These are phyloP conservation scores for Sebastiscus albofasciatus DNA, from an alignment of 2,797 vertebrate genomes.

Conservation along the genomic window DNA sequence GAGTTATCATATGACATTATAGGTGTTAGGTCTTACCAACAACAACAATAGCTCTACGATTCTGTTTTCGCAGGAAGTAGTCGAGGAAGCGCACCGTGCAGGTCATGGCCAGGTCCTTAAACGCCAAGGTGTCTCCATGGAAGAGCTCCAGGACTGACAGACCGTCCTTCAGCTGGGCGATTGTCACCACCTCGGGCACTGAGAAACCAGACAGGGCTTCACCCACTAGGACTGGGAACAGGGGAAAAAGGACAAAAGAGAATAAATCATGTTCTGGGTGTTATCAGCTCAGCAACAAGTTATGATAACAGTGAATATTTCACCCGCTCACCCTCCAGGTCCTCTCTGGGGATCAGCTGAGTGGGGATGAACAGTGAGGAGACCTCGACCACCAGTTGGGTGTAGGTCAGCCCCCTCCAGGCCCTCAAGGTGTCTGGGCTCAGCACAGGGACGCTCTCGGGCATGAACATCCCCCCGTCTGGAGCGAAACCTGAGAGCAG, in stretches of 20 bases:
- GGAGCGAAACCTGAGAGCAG: constrained; percentile 91
- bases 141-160: constrained; percentile 92
- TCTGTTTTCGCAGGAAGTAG: constrained; percentile 88
- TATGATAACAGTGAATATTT: background rate
- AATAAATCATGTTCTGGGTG: background rate
- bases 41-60: constrained; percentile 83
- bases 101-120: constrained; percentile 94
- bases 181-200: constrained; percentile 81
- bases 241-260: background rate
- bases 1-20: background rate
- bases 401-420: constrained; percentile 87
- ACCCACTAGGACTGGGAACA: constrained; percentile 81
- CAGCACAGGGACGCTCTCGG: constrained; percentile 83
- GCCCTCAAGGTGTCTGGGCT: constrained; percentile 70
- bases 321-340: constrained; percentile 82
- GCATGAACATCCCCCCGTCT: constrained; percentile 94
- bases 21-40: constrained; percentile 84
- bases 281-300: no score
- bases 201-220: constrained; percentile 87
- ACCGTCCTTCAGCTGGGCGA: constrained; percentile 80
- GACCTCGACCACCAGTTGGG: constrained; percentile 87
- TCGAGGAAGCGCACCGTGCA: constrained; percentile 89
- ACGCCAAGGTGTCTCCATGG: constrained; percentile 89
- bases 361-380: constrained; percentile 85
- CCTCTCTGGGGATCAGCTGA: constrained; percentile 78